phyloP scores from a whole-genome alignment of 2,888 invertebrate genomes.

The Bugula neritina region DNA sequence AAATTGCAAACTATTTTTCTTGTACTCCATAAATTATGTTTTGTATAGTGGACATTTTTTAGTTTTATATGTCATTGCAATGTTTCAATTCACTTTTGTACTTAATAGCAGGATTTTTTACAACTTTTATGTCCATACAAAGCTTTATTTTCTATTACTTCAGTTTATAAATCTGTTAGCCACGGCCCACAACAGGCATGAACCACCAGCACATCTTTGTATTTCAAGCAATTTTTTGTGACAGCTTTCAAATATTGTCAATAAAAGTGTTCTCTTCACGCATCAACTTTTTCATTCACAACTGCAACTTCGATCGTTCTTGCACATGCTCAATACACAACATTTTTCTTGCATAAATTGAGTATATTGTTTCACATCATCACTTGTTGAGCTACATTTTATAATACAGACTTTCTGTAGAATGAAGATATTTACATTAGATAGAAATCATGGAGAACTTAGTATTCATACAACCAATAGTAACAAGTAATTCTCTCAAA shows the following conservation, averaged over 20 bases:
- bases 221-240: slow-evolving; percentile 12
- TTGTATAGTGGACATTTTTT: slow-evolving; percentile 25
- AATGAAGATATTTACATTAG: too few relatives aligned
- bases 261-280: neutral
- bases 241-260: slow-evolving; percentile 25
- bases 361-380: too few relatives aligned
- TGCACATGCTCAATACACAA: too few relatives aligned
- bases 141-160: slow-evolving; percentile 26
- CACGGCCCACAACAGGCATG: slow-evolving; percentile 18
- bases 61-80: slow-evolving; percentile 23
- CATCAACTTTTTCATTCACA: too few relatives aligned
- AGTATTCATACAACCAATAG: too few relatives aligned
- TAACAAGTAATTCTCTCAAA: too few relatives aligned
- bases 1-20: too few relatives aligned
- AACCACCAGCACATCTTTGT: slow-evolving; percentile 1
- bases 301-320: too few relatives aligned
- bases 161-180: slow-evolving; percentile 23
- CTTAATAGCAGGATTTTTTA: slow-evolving; percentile 18
- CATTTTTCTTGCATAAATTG: too few relatives aligned
- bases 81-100: slow-evolving; percentile 22
- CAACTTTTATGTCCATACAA: slow-evolving; percentile 8
- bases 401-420: too few relatives aligned
- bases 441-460: too few relatives aligned
- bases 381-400: too few relatives aligned
- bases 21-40: slow-evolving; percentile 22